Conservation (phyloP, 2,797 vertebrate species). For the Yasuhikotakia modesta region DNA sequence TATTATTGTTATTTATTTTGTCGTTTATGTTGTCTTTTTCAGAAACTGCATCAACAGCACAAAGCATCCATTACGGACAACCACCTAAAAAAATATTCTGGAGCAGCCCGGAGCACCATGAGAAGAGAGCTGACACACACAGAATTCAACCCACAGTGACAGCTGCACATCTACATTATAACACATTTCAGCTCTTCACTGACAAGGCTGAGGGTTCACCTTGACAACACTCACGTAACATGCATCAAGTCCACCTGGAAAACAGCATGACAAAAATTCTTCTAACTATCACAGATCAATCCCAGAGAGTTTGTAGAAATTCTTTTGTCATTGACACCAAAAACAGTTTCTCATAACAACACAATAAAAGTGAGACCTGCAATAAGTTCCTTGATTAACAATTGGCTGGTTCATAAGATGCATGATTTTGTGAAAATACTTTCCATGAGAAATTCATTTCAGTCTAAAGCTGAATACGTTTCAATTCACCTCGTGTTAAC, state of each 20-base stretch:
- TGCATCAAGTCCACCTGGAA: slow-evolving; percentile 67
- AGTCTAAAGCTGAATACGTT: slow-evolving; percentile 5
- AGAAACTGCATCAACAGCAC: slow-evolving; percentile 39
- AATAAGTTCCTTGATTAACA: background rate
- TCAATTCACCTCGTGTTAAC: slow-evolving; percentile 1
- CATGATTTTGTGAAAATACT: background rate
- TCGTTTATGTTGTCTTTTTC: slow-evolving; percentile 16
- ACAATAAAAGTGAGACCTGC: slow-evolving; percentile 17
- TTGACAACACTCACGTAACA: slow-evolving; percentile 68
- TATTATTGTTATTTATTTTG: slow-evolving; percentile 28
- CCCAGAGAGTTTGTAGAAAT: slow-evolving; percentile 35
- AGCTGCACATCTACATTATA: slow-evolving; percentile 51
- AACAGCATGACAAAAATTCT: slow-evolving; percentile 47
- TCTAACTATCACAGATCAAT: slow-evolving; percentile 45
- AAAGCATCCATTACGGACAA: slow-evolving; percentile 36
- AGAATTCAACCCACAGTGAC: slow-evolving; percentile 37
- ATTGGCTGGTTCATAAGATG: background rate
- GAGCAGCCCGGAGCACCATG: slow-evolving; percentile 33
- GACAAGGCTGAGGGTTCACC: slow-evolving; percentile 61
- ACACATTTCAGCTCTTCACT: slow-evolving; percentile 57
- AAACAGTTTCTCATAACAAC: slow-evolving; percentile 22
- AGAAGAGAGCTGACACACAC: slow-evolving; percentile 35
- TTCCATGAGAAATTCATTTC: background rate
- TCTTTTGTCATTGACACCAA: slow-evolving; percentile 24
- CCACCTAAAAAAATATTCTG: slow-evolving; percentile 34